These are phyloP conservation scores for Aptenodytes patagonicus DNA, from an alignment of 2,113 vertebrate genomes.

Conservation along the genomic window DNA sequence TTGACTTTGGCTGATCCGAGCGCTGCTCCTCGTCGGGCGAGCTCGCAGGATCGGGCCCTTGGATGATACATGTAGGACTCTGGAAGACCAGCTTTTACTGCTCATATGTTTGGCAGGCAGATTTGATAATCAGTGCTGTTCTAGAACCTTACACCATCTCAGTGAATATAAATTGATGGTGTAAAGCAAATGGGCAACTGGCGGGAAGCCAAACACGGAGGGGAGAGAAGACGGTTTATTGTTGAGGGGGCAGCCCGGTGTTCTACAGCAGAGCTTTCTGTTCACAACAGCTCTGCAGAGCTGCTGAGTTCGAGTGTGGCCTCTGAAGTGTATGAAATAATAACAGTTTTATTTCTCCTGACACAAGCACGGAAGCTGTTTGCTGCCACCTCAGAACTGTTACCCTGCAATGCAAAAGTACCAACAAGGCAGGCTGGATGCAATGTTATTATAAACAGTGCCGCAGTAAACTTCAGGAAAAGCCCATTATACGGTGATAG, in stretches of 20 bases:
- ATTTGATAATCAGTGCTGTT: conserved; percentile 83
- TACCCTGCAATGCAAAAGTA: conserved; percentile 72
- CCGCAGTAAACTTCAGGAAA: conserved; percentile 67
- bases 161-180: conserved; percentile 93
- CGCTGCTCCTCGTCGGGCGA: neutral
- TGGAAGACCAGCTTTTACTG: conserved; percentile 77
- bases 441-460: conserved; percentile 73
- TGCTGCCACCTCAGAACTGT: conserved; percentile 71
- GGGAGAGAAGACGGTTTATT: conserved; percentile 82
- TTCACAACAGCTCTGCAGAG: conserved; percentile 76
- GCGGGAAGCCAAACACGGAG: conserved; percentile 78
- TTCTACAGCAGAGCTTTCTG: conserved; percentile 79
- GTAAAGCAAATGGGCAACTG: conserved; percentile 89
- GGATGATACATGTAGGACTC: conserved; percentile 75
- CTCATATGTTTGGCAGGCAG: conserved; percentile 85
- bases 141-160: conserved; percentile 89
- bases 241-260: conserved; percentile 80
- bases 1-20: neutral
- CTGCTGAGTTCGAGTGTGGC: conserved; percentile 75
- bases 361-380: conserved; percentile 69
- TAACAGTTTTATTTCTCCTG: conserved; percentile 84
- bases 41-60: conserved; percentile 25
- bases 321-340: conserved; percentile 84
- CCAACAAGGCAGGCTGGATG: conserved; percentile 71
- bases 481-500: conserved; percentile 68